A percentile compares a stretch with the other conserved stretches of the same genome.
Conservation (phyloP, 1,140 invertebrate species). For the Heliconius melpomene region DNA sequence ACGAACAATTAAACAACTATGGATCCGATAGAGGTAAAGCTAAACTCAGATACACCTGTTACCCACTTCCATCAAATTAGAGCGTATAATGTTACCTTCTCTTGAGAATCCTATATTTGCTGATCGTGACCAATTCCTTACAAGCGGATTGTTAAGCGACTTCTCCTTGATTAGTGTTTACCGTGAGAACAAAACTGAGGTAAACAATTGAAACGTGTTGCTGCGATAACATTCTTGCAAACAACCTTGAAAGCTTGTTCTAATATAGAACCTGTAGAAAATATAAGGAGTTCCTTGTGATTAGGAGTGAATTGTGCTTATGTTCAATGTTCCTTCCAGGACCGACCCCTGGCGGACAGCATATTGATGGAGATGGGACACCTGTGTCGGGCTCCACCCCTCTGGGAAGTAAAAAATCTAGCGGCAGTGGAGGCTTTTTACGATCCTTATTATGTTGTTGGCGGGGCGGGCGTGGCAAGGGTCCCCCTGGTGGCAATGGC, state of each 20-base stretch:
- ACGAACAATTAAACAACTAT: constrained; percentile 96
- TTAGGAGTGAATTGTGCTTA: constrained; percentile 41
- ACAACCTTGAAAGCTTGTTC: constrained; percentile 77
- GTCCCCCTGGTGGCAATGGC: constrained; percentile 73
- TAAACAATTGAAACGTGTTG: constrained; percentile 78
- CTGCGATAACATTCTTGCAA: constrained; percentile 67
- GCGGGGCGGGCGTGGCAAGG: constrained; percentile 82
- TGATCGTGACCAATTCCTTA: constrained; percentile 54
- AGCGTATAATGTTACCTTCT: constrained; percentile 77
- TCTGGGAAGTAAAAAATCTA: constrained; percentile 73
- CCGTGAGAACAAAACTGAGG: constrained; percentile 58
- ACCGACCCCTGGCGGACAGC: constrained; percentile 66
- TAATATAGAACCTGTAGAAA: constrained; percentile 49
- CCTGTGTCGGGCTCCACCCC: constrained; percentile 72
- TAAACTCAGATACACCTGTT: constrained; percentile 81
- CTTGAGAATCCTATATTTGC: constrained; percentile 62
- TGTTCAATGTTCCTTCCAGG: constrained; percentile 69
- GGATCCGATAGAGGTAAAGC: constrained; percentile 94
- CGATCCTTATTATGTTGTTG: constrained; percentile 94
- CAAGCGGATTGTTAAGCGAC: constrained; percentile 51
- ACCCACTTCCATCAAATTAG: constrained; percentile 77
- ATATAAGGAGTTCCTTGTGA: constrained; percentile 46
- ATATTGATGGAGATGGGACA: constrained; percentile 78
- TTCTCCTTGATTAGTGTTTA: constrained; percentile 47
- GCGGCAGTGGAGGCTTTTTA: constrained; percentile 85